Evolutionary conservation across 2,113 vertebrate genomes (phyloP).

Genomic region (Spermophilus dauricus): DNA sequence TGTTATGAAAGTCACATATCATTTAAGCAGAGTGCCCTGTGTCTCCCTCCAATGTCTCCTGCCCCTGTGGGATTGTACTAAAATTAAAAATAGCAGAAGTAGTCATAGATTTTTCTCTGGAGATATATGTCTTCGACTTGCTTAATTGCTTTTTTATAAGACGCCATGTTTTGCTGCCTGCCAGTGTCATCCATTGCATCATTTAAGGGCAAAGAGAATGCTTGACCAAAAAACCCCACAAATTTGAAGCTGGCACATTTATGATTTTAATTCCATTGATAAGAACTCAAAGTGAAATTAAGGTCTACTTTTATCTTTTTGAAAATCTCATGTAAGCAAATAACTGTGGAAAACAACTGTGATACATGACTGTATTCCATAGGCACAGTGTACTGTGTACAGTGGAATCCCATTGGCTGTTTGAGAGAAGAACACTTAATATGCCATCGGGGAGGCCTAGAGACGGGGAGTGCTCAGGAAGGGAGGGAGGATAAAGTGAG

Average conservation of each 20-base stretch:
- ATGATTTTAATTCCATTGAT: neutral
- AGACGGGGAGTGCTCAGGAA: neutral
- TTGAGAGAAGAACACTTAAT: neutral
- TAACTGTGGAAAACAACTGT: neutral
- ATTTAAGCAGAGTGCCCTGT: neutral
- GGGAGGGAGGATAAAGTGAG: too few relatives aligned
- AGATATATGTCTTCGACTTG: neutral
- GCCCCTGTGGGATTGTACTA: neutral
- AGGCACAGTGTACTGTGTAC: rapidly evolving
- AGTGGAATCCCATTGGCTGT: neutral
- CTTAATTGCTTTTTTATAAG: neutral
- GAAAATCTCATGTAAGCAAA: neutral
- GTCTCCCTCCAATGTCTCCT: neutral
- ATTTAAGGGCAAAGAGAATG: neutral
- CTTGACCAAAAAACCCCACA: neutral
- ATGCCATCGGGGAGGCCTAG: neutral
- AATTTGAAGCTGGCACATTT: neutral
- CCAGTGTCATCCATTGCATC: neutral
- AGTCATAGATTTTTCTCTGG: neutral
- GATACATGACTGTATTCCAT: rapidly evolving
- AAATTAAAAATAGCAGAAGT: slow-evolving; percentile 5
- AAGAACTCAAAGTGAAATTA: neutral
- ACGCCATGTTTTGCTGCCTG: neutral
- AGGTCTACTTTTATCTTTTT: neutral
- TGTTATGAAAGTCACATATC: neutral